A percentile compares a stretch with the other conserved stretches of the same genome.
phyloP scores from a whole-genome alignment of 2,113 vertebrate genomes.

The Notarius quadriscutis region DNA sequence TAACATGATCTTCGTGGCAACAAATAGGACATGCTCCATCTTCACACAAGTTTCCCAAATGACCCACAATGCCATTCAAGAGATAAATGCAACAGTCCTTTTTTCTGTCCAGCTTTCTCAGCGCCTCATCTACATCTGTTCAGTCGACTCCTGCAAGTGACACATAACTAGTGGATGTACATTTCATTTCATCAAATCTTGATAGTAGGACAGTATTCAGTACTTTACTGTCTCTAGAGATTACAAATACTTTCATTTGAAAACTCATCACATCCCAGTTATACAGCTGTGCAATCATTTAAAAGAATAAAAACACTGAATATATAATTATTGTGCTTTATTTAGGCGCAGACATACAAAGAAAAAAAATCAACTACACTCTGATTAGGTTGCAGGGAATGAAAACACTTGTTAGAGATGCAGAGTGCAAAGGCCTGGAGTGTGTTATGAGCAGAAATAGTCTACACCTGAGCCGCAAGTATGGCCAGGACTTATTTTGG shows the following conservation, averaged over 20 bases:
- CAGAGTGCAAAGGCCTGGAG: neutral
- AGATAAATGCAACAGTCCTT: neutral
- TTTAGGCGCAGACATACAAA: neutral
- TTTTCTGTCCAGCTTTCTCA: neutral
- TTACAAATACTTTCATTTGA: neutral
- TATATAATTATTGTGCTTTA: conserved; percentile 59
- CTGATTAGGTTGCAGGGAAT: neutral
- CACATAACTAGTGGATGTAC: neutral
- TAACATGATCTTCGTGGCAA: neutral
- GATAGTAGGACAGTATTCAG: neutral
- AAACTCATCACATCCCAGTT: neutral
- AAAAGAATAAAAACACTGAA: conserved; percentile 33
- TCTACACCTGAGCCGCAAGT: neutral
- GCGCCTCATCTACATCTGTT: neutral
- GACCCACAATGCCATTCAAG: neutral
- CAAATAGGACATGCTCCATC: neutral
- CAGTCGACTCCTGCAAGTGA: neutral
- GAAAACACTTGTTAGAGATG: neutral
- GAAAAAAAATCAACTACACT: neutral
- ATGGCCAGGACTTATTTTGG: neutral
- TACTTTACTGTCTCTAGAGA: neutral
- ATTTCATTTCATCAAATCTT: neutral
- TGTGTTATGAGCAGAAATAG: neutral
- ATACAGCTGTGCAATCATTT: neutral
- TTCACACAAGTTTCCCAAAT: neutral